A percentile compares a stretch with the other conserved stretches of the same genome.
These are phyloP conservation scores for Perognathus longimembris DNA, from an alignment of 2,113 vertebrate species.

Conservation along the genomic window DNA sequence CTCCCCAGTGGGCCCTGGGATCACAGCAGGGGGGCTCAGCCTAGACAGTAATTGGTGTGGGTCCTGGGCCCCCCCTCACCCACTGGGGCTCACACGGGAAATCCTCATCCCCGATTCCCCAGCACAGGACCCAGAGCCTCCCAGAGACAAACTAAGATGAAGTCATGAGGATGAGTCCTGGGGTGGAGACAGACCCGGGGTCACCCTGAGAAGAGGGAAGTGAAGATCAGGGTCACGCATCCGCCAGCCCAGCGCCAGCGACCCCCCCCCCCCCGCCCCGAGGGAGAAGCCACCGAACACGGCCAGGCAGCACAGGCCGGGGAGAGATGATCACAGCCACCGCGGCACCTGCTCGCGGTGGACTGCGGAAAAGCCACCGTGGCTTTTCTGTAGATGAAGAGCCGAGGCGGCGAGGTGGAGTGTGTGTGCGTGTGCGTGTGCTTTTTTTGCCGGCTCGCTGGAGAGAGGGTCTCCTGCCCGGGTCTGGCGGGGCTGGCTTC, in stretches of 20 bases:
- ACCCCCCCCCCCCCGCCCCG: too few relatives aligned
- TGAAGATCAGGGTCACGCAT: not conserved
- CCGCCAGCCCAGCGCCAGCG: not conserved
- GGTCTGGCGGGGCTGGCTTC: too few relatives aligned
- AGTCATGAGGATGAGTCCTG: not conserved
- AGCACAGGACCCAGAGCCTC: not conserved
- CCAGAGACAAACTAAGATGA: not conserved
- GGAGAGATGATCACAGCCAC: too few relatives aligned
- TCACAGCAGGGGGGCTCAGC: not conserved
- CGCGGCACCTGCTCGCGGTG: too few relatives aligned
- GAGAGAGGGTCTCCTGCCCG: too few relatives aligned
- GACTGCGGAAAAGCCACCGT: too few relatives aligned
- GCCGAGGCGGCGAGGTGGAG: too few relatives aligned
- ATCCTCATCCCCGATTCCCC: not conserved
- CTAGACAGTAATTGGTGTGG: not conserved
- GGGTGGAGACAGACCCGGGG: not conserved
- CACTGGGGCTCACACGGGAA: not conserved
- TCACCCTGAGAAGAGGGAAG: not conserved
- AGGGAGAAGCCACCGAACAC: too few relatives aligned
- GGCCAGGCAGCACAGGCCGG: too few relatives aligned
- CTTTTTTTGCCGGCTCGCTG: too few relatives aligned
- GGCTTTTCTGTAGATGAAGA: too few relatives aligned
- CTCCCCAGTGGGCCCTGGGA: fast-evolving
- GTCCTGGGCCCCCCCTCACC: not conserved
- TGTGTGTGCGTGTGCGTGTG: too few relatives aligned